Evolutionary conservation across 2,888 invertebrate species (phyloP), one percentile per base, ranked within the genome.

Genomic region (Drosophila demipolita): DNA sequence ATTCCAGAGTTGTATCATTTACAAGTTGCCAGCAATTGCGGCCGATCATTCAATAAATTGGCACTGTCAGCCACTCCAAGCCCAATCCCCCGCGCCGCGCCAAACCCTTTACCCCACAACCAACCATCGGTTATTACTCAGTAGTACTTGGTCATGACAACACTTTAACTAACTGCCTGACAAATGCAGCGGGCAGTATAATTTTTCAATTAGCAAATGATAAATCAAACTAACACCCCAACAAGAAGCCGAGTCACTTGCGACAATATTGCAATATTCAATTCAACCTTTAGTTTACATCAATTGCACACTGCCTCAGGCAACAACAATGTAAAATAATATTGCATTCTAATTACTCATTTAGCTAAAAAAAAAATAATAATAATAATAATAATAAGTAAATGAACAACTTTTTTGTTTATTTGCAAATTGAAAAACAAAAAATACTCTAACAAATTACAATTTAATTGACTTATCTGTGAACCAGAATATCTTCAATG

Each of bases 191-290:
- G 71, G 80, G 75, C 80, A 78, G 82, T 87, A 89, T 89, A 90
- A 89, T 89, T 90, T 89, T 87, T 85, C 89, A 88, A 87, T 89
- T 89, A 90, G 78, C 90, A 88, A 87, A 83, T 89, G 80, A 89
- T 89, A 90, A 89, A 89, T 89, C 89, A 89, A 86, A 87, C 83
- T 83, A 82, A 87, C 88, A 86, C 87, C 83, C 81, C 65, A 15
- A 9, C 23, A 48, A 52, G 54, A 20, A 29, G 59, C 59, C 64
- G 62, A 72, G 73, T 68, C 59, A 61, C 61, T 58, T 60, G 71
- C 72, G 61, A 75, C 76, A 79, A 73, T 78, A 76, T 23, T 76
- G 74, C 69, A 75, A 81, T 81, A 82, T 77, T 76, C 74, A 84
- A 82, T 83, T 74, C 76, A 79, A 78, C 75, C 78, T 83, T 88